A percentile compares a stretch with the other conserved stretches of the same genome.
Conservation (phyloP, 1,140 invertebrate genomes). For the Diachasmimorpha longicaudata region DNA sequence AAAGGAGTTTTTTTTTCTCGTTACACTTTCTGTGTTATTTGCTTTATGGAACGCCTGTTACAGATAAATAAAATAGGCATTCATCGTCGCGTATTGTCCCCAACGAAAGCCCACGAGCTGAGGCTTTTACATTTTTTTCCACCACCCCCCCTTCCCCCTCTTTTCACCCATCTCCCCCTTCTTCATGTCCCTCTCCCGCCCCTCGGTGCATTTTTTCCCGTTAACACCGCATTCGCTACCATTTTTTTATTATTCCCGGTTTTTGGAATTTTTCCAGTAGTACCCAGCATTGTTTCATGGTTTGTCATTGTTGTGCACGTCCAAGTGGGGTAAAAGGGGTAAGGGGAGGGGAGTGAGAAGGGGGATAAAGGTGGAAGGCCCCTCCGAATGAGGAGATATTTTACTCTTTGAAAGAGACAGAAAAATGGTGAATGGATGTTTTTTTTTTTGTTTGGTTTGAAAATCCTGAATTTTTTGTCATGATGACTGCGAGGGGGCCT, state of each 20-base stretch:
- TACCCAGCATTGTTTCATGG: conserved; percentile 61
- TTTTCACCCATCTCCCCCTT: neutral
- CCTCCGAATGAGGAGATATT: conserved; percentile 33
- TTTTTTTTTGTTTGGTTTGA: neutral
- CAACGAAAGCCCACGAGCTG: conserved; percentile 48
- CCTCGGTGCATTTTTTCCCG: conserved; percentile 22
- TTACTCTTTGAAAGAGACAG: neutral
- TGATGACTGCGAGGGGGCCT: conserved; percentile 21
- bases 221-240: conserved; percentile 45
- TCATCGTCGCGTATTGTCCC: conserved; percentile 61
- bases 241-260: conserved; percentile 42
- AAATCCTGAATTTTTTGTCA: neutral
- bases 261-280: conserved; percentile 64
- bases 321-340: conserved; percentile 36
- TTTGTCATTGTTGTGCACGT: conserved; percentile 62
- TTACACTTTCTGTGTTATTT: conserved; percentile 59
- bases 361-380: conserved; percentile 21
- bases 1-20: conserved; percentile 51
- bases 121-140: conserved; percentile 57
- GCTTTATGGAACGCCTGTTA: conserved; percentile 64
- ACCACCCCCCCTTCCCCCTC: conserved; percentile 17
- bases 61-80: conserved; percentile 65
- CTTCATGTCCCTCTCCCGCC: neutral
- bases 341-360: conserved; percentile 17
- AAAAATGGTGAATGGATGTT: neutral